These are phyloP conservation scores for Semotilus atromaculatus DNA, from an alignment of 2,797 vertebrate species.

Conservation along the genomic window DNA sequence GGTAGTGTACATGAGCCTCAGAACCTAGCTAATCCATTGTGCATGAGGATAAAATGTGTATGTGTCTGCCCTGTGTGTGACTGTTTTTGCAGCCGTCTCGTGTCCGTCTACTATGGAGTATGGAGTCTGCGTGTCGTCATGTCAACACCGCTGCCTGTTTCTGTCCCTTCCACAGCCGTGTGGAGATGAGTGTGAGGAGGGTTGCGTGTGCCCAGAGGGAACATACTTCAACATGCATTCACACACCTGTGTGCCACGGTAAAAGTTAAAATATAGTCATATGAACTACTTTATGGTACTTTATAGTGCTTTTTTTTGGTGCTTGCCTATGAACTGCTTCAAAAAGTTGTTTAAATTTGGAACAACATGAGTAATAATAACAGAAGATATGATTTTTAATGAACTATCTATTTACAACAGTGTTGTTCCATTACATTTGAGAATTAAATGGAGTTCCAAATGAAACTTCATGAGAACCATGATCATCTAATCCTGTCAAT, in stretches of 20 bases:
- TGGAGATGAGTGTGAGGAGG: constrained; percentile 88
- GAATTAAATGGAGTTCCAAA: background rate
- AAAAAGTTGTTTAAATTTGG: background rate
- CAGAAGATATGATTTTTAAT: background rate
- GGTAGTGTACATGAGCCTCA: background rate
- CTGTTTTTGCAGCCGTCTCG: constrained; percentile 76
- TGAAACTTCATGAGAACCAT: background rate
- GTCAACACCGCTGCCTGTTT: constrained; percentile 87
- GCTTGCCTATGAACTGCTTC: background rate
- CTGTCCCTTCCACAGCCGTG: constrained; percentile 84
- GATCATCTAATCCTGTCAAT: background rate
- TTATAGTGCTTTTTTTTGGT: background rate
- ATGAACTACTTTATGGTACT: background rate
- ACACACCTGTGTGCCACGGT: constrained; percentile 85
- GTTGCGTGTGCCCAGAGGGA: constrained; percentile 89
- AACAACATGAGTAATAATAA: background rate
- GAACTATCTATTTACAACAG: background rate
- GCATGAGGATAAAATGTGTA: background rate
- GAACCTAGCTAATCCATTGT: background rate
- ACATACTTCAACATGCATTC: constrained; percentile 84
- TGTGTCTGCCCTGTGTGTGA: background rate
- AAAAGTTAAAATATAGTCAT: background rate
- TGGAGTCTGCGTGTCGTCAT: constrained; percentile 87
- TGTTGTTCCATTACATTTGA: background rate
- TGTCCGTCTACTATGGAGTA: constrained; percentile 92